These are phyloP conservation scores for Stratiomys singularior DNA, from an alignment of 2,888 invertebrate species.

Conservation along the genomic window DNA sequence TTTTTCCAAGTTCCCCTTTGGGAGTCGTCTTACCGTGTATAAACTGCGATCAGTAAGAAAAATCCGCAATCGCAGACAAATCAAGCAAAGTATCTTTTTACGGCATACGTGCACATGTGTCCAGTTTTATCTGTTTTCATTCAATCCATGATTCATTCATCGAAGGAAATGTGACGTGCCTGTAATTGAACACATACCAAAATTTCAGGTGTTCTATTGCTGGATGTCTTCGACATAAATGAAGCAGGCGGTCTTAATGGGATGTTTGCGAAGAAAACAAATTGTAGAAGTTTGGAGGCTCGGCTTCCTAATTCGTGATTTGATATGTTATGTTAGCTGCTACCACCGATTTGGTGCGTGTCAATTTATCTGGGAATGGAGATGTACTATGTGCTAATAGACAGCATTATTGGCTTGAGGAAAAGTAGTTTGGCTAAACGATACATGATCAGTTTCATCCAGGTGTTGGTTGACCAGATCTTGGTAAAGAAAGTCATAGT, in stretches of 20 bases:
- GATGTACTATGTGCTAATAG: not conserved
- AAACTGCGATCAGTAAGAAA: too few relatives aligned
- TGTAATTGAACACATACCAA: constrained; percentile 1
- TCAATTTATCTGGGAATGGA: not conserved
- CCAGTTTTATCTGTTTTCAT: not conserved
- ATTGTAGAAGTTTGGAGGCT: not conserved
- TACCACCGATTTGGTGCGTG: not conserved
- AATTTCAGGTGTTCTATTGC: not conserved
- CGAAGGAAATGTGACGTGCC: not conserved
- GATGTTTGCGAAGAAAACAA: not conserved
- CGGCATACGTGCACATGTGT: not conserved
- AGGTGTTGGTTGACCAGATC: too few relatives aligned
- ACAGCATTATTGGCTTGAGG: not conserved
- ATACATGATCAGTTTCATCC: too few relatives aligned
- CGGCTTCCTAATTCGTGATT: not conserved
- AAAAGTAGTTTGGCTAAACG: not conserved
- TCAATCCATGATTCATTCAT: constrained; percentile 22
- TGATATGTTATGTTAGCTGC: not conserved
- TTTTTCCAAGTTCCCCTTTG: not conserved
- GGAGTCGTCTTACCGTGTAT: too few relatives aligned
- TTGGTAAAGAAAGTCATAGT: too few relatives aligned
- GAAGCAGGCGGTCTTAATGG: not conserved
- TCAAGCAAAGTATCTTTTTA: not conserved
- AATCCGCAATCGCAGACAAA: too few relatives aligned
- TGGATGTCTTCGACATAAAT: not conserved